Percentiles rank a stretch among this genome's conserved stretches.
Evolutionary conservation across 2,888 invertebrate genomes (phyloP).

Genomic region (Dryocosmus kuriphilus): DNA sequence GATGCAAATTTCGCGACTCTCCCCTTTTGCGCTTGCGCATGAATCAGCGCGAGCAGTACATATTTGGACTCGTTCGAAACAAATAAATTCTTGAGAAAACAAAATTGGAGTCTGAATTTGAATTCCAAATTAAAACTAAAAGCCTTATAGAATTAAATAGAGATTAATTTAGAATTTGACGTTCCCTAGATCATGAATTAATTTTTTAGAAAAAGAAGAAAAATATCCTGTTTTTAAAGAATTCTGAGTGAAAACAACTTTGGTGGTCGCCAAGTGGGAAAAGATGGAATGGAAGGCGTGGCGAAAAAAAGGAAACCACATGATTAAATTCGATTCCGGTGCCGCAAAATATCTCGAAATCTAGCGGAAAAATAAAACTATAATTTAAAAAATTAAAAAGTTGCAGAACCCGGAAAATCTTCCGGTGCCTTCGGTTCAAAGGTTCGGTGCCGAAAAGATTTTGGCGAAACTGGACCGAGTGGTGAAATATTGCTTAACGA

Average conservation of each 20-base stretch:
- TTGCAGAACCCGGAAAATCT: background rate
- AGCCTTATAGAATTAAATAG: too few relatives aligned
- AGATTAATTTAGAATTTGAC: too few relatives aligned
- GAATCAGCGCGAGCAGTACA: background rate
- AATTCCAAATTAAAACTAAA: background rate
- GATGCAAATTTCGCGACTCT: constrained; percentile 51
- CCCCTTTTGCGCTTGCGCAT: constrained; percentile 1
- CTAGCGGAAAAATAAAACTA: background rate
- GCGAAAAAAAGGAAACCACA: background rate
- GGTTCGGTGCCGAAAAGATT: constrained; percentile 10
- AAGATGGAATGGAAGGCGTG: constrained; percentile 18
- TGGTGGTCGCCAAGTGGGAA: constrained; percentile 25
- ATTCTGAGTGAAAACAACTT: background rate
- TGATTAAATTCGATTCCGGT: background rate
- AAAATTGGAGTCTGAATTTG: background rate
- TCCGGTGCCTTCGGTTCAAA: background rate
- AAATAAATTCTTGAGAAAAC: background rate
- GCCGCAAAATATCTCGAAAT: background rate
- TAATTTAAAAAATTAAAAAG: background rate
- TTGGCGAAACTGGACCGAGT: background rate
- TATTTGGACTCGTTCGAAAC: constrained; percentile 10
- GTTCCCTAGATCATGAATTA: too few relatives aligned
- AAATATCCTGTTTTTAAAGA: background rate
- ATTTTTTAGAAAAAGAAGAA: too few relatives aligned
- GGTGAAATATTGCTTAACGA: constrained; percentile 27